These are phyloP conservation scores for Aptenodytes patagonicus DNA, from an alignment of 2,113 vertebrate species.

Conservation along the genomic window DNA sequence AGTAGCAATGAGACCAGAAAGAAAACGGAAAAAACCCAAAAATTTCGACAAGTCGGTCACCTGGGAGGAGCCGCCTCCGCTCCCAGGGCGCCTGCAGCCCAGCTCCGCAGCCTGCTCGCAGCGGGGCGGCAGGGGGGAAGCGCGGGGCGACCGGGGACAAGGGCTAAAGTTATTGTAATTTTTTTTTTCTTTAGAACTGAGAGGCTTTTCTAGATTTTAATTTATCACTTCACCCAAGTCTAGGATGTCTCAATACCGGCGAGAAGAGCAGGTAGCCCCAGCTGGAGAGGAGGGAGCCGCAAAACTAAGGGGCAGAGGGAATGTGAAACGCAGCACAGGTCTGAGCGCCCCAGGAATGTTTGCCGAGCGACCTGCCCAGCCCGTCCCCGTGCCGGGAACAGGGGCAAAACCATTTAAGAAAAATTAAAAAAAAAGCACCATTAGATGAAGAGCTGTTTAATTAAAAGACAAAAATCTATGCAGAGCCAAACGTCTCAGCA, in stretches of 20 bases:
- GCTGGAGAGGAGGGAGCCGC: neutral
- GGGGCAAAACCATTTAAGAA: neutral
- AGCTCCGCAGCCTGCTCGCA: neutral
- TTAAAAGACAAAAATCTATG: neutral
- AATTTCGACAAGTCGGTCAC: neutral
- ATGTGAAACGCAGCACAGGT: neutral
- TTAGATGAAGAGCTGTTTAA: neutral
- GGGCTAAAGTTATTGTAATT: neutral
- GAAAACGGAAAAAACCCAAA: neutral
- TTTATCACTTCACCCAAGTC: neutral
- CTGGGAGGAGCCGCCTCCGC: neutral
- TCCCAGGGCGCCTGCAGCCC: neutral
- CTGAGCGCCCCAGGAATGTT: neutral
- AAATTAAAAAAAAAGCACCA: neutral
- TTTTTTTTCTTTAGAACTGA: neutral
- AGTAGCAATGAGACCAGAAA: conserved; percentile 1
- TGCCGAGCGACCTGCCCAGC: neutral
- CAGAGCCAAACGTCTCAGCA: neutral
- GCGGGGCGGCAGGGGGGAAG: neutral
- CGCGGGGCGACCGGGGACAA: neutral
- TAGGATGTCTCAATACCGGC: neutral
- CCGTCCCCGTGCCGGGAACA: neutral
- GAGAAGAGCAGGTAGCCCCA: neutral
- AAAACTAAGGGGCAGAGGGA: neutral
- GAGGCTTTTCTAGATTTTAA: neutral